These are phyloP conservation scores for Circaetus gallicus DNA, from an alignment of 2,113 vertebrate species.

Conservation along the genomic window DNA sequence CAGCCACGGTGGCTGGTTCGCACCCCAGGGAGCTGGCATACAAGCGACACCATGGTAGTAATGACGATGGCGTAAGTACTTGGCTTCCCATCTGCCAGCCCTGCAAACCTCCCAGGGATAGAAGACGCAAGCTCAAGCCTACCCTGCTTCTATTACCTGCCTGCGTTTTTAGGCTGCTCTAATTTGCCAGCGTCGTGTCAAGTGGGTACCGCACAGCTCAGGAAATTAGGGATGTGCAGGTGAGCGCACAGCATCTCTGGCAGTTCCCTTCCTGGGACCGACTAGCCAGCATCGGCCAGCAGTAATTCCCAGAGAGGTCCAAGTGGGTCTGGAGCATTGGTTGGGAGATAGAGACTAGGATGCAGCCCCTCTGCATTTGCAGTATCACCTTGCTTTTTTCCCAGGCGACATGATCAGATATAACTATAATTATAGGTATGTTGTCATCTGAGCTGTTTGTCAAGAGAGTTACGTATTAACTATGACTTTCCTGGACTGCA, in stretches of 20 bases:
- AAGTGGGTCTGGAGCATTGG: background rate
- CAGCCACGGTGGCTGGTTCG: background rate
- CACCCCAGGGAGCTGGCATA: background rate
- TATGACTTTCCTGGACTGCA: background rate
- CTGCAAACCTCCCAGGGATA: constrained; percentile 27
- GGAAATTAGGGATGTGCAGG: background rate
- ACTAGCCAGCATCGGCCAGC: accelerated
- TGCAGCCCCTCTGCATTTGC: background rate
- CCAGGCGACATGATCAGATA: background rate
- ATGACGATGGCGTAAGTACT: background rate
- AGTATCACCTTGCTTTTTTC: constrained; percentile 5
- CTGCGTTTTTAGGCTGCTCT: constrained; percentile 1
- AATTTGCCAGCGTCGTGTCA: background rate
- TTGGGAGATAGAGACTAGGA: background rate
- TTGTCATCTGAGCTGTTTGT: constrained; percentile 38
- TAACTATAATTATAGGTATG: constrained; percentile 30
- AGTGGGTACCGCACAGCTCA: background rate
- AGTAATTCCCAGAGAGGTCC: background rate
- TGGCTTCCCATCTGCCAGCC: constrained; percentile 29
- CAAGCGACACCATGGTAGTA: background rate
- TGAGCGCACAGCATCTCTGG: background rate
- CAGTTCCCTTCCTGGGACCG: background rate
- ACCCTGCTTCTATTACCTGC: constrained; percentile 19
- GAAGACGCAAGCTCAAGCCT: background rate
- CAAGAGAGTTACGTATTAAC: constrained; percentile 16